Evolutionary conservation across 2,113 vertebrate species (phyloP), one percentile per base, ranked within the genome.

Genomic region (Esox niger): DNA sequence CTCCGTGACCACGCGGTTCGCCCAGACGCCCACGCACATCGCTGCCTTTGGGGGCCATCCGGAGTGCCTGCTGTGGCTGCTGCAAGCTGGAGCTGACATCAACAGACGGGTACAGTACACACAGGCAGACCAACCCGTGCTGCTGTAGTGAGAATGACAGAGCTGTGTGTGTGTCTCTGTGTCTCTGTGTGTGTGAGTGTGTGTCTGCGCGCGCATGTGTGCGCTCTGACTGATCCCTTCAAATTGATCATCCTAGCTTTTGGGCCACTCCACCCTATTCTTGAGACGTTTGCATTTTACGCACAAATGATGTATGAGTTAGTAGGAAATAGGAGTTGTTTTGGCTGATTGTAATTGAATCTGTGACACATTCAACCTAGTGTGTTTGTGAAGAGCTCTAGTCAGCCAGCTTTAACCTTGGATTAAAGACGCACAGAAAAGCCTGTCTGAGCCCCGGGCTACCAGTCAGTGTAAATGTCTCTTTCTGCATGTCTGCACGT

Each of bases 1-100:
- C 71, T 87, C 92, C 1, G 87, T 91, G 66, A 99, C 97, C 57
- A 95, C 95, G 11, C 93, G 95, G 52, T 98, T 97, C 79, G 95
- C 97, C 35, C 97, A 99, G 92, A 99, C 97, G 20, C 97, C 97
- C 58, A 95, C 93, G 85, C 97, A 99, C 84, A 96, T 96, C 60
- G 96, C 96, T 59, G 97, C 97, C 43, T 98, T 99, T 68, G 97
- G 97, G 84, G 97, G 96, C 72, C 96, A 99, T 90, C 97, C 96
- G 65, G 93, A 95, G 71, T 98, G 97, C 88, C 91, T 98, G 84
- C 82, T 95, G 81, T 99, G 97, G 97, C 88, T 98, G 80, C 93
- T 99, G 74, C 95, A 96, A 91, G 94, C 91, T 27, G 97, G 97
- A 74, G 97, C 97, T 87, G 93, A 96, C 90, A 90, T 98, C 88